Evolutionary conservation across 2,113 vertebrate species (phyloP).

Genomic region (Phaetusa simplex): DNA sequence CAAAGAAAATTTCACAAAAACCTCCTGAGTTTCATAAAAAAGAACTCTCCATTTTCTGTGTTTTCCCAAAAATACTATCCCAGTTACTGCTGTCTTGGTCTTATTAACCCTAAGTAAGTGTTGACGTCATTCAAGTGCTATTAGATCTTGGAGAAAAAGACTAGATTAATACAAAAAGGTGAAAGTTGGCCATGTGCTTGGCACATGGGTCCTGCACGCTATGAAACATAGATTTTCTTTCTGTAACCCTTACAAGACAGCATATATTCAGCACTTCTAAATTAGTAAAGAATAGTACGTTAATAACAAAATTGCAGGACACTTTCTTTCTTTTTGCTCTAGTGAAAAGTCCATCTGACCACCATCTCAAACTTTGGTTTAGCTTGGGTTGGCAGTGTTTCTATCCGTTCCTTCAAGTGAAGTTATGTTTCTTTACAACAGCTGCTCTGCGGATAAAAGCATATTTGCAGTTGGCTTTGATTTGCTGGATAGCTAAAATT

Average conservation of each 20-base stretch:
- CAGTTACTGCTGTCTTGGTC: neutral
- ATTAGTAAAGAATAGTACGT: neutral
- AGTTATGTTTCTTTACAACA: neutral
- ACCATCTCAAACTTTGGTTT: neutral
- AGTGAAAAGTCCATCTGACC: neutral
- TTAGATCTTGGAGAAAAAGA: neutral
- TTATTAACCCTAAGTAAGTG: neutral
- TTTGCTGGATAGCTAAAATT: neutral
- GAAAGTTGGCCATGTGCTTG: neutral
- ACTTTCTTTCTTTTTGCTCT: neutral
- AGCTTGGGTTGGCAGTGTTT: neutral
- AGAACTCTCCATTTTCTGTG: neutral
- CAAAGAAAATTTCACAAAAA: neutral
- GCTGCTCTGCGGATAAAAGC: neutral
- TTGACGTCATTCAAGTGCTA: neutral
- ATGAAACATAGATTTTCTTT: neutral
- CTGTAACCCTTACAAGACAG: neutral
- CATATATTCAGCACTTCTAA: neutral
- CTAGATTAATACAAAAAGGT: neutral
- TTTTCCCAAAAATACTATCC: neutral
- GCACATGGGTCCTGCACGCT: neutral
- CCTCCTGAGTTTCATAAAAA: neutral
- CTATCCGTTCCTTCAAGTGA: neutral
- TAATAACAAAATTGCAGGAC: neutral
- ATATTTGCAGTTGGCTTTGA: neutral